Base-by-base conservation (phyloP, 2,888 invertebrate species). In the Drosophila phalerata region DNA sequence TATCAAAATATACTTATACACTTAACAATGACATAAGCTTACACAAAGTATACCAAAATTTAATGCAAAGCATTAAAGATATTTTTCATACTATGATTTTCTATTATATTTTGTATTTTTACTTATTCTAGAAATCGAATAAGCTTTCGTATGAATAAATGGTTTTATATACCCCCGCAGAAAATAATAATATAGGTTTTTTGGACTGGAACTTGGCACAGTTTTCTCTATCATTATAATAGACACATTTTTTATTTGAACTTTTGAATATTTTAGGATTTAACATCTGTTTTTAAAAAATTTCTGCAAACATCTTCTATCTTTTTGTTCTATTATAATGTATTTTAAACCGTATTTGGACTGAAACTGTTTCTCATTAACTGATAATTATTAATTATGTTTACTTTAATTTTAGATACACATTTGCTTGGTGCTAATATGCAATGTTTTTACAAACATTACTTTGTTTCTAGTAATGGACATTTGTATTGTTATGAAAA, bases 401-500 rank as follows among this genome's bases (percentile, higher is more conserved):
- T 65, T 67, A 52, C 42, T 68, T 17, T 28, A 15, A 28, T 60
- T 65, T 34, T 34, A 25, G 13, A 25, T 63, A 22, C 43, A 19
- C 40, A 38, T 43, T 38, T 57, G 3, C 1, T 22, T 22, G 3
- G 42, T 13, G 19, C 13, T 34, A 38, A 42, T 17, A 51, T 3
- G 43, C 19, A 8, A 10, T 53, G 22, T n/a, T 19, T 43, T 55
- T 32, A n/a, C 11, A 37, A 49, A 19, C 3, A 10, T 42, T 32
- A 42, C 15, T 13, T 28, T 17, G 11, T 38, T 51, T 19, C 5
- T 15, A 15, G 15, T 52, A 11, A 40, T 47, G 53, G 52, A 69
- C 51, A 51, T 11, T 62, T 43, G 3, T 11, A 32, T 37, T 63
- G 64, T 52, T 77, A 73, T 62, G 55, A 86, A 86, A 86, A 86